phyloP scores from a whole-genome alignment of 2,113 vertebrate species.

The Tiliqua scincoides region DNA sequence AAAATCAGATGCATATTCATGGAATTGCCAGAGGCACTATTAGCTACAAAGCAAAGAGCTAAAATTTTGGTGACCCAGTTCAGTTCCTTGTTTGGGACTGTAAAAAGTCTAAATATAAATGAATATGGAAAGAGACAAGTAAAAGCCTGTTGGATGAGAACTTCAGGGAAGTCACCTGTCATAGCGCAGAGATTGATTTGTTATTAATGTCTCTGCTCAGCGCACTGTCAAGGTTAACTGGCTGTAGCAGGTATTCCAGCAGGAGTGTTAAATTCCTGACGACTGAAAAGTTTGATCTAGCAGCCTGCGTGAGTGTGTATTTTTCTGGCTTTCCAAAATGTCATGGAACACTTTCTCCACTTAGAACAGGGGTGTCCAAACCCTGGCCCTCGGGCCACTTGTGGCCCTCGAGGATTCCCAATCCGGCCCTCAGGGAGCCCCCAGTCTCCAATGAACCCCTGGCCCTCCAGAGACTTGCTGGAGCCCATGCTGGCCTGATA shows the following conservation, averaged over 20 bases:
- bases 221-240: constrained; percentile 50
- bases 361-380: no score
- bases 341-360: neutral
- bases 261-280: constrained; percentile 27
- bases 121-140: constrained; percentile 35
- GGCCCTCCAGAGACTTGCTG: no score
- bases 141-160: constrained; percentile 30
- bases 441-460: no score
- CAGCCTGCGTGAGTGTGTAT: neutral
- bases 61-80: constrained; percentile 17
- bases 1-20: constrained; percentile 5
- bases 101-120: constrained; percentile 13
- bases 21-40: neutral
- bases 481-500: no score
- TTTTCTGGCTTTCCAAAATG: constrained; percentile 8
- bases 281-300: constrained; percentile 39
- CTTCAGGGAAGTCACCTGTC: neutral
- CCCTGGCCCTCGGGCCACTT: no score
- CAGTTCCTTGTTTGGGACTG: fast-evolving
- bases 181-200: constrained; percentile 18
- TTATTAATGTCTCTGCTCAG: constrained; percentile 38
- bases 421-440: no score
- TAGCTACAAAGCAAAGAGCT: neutral
- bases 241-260: constrained; percentile 52
- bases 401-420: no score